A percentile compares a stretch with the other conserved stretches of the same genome.
Conservation (phyloP, 2,888 invertebrate species). For the Melinaea marsaeus region DNA sequence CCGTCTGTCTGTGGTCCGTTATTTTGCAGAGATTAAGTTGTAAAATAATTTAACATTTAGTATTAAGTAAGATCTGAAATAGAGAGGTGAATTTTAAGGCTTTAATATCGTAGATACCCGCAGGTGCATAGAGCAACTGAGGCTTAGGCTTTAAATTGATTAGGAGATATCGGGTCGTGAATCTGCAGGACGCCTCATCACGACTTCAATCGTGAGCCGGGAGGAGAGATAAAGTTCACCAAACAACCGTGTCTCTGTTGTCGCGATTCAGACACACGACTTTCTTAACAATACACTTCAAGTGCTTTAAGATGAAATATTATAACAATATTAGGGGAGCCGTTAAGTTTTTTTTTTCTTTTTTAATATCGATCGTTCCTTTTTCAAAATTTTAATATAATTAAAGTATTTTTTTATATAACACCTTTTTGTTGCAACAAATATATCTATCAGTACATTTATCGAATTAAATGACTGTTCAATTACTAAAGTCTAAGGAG, state of each 20-base stretch:
- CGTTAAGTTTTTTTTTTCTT: no score
- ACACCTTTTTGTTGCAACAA: no score
- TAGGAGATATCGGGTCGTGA: constrained; percentile 63
- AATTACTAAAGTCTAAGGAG: no score
- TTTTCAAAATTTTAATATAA: no score
- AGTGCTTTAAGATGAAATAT: neutral
- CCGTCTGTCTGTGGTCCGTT: no score
- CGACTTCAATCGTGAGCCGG: constrained; percentile 49
- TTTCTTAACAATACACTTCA: constrained; percentile 26
- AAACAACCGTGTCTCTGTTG: constrained; percentile 33
- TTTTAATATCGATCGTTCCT: no score
- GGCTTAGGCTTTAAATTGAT: constrained; percentile 7
- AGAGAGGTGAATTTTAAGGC: neutral
- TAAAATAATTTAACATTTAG: no score
- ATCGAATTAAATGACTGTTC: no score
- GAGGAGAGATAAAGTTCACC: constrained; percentile 36
- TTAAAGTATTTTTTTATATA: no score
- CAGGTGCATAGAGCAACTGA: constrained; percentile 15
- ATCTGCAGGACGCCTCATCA: constrained; percentile 60
- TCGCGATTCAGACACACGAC: constrained; percentile 32
- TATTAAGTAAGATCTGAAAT: neutral
- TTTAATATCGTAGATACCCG: neutral
- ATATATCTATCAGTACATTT: no score
- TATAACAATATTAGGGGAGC: no score
- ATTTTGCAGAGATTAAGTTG: no score